Evolutionary conservation across 2,113 vertebrate genomes (phyloP).

Genomic region (Prunella himalayana): DNA sequence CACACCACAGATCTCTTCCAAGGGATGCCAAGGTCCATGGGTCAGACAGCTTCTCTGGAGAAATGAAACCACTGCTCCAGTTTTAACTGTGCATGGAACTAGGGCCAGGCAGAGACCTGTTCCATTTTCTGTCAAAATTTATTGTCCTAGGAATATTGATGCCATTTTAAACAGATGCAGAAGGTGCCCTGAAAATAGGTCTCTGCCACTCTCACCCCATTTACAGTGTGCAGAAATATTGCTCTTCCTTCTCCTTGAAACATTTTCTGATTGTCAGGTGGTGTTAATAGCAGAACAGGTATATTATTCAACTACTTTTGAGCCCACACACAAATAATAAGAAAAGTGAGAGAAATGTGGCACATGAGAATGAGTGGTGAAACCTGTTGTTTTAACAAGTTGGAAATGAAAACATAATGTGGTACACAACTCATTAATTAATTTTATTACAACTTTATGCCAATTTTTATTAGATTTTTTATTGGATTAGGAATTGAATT

Average conservation of each 20-base stretch:
- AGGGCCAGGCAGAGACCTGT: not conserved
- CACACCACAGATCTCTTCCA: not conserved
- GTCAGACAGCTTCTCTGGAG: not conserved
- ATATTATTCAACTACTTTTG: not conserved
- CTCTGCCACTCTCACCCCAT: not conserved
- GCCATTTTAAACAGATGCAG: not conserved
- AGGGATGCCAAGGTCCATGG: too few species aligned
- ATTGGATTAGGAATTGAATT: slow-evolving; percentile 32
- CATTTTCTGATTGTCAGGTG: not conserved
- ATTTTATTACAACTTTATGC: slow-evolving; percentile 27
- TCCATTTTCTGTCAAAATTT: not conserved
- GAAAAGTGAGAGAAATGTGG: not conserved
- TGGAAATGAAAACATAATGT: slow-evolving; percentile 31
- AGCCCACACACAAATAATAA: not conserved
- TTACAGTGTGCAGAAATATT: not conserved
- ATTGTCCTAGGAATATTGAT: not conserved
- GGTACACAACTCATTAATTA: slow-evolving; percentile 32
- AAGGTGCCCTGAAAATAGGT: not conserved
- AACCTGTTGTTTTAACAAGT: slow-evolving; percentile 41
- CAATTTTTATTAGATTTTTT: slow-evolving; percentile 31
- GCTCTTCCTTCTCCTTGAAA: not conserved
- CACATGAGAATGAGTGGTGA: not conserved
- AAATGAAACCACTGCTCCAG: not conserved
- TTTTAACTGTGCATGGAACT: not conserved
- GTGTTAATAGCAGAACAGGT: not conserved